Conservation (phyloP, 2,113 vertebrate species). For the Xiphophorus hellerii region DNA sequence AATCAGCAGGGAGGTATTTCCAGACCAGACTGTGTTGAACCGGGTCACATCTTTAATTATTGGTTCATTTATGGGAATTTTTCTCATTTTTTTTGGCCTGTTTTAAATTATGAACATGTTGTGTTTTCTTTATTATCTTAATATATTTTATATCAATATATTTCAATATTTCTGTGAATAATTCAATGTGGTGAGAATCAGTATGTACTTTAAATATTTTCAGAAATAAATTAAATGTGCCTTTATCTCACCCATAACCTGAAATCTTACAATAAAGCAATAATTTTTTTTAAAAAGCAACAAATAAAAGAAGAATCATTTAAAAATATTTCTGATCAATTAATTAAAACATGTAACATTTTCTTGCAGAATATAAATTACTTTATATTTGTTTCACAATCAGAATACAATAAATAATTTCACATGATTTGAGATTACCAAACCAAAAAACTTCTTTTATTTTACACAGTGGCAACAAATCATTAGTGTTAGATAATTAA, state of each 20-base stretch:
- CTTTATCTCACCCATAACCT: background rate
- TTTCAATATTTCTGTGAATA: background rate
- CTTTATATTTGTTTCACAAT: background rate
- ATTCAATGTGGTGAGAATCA: background rate
- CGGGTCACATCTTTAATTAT: background rate
- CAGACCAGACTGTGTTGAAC: constrained; percentile 8
- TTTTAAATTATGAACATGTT: background rate
- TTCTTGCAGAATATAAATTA: background rate
- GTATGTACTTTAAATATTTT: no score
- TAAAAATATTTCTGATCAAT: background rate
- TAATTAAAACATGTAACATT: background rate
- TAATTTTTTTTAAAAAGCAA: background rate
- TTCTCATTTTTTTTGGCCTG: background rate
- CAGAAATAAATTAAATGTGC: background rate
- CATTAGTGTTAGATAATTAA: background rate
- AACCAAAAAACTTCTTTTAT: background rate
- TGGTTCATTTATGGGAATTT: constrained; percentile 2
- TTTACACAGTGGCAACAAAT: background rate
- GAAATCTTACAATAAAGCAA: background rate
- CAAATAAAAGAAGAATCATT: background rate
- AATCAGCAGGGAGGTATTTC: constrained; percentile 12
- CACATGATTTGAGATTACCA: background rate
- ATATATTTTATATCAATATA: no score
- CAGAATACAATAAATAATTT: background rate
- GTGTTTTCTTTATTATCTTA: background rate